phyloP scores from a whole-genome alignment of 2,113 vertebrate species.

The Petromus typicus region DNA sequence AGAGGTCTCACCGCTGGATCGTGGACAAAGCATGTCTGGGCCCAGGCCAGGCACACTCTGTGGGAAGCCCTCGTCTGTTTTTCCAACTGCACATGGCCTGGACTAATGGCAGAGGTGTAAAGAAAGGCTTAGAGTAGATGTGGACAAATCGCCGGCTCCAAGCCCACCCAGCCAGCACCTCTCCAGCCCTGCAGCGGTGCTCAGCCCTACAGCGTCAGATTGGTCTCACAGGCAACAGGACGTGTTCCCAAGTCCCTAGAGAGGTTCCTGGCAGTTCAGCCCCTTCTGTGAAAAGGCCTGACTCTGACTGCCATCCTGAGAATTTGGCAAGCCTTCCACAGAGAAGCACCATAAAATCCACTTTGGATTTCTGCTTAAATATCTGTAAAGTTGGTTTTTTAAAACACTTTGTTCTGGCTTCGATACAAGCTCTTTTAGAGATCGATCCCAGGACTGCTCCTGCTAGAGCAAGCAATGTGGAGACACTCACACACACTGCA shows the following conservation, averaged over 20 bases:
- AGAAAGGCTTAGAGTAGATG: background rate
- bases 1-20: background rate
- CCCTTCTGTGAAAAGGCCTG: background rate
- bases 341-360: background rate
- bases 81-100: background rate
- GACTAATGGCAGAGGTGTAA: background rate
- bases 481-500: accelerated
- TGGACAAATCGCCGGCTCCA: background rate
- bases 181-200: background rate
- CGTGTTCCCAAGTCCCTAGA: background rate
- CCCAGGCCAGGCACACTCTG: background rate
- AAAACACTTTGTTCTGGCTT: background rate
- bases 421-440: background rate
- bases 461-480: background rate
- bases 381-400: background rate
- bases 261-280: background rate
- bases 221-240: background rate
- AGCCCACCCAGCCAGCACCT: background rate
- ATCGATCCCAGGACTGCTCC: background rate
- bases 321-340: background rate
- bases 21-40: accelerated
- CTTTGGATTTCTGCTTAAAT: background rate
- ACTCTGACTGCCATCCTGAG: background rate
- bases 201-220: background rate
- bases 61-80: background rate